Percentiles rank a stretch among this genome's conserved stretches.
Evolutionary conservation across 2,113 vertebrate genomes (phyloP).

Genomic region (Halichoerus grypus): DNA sequence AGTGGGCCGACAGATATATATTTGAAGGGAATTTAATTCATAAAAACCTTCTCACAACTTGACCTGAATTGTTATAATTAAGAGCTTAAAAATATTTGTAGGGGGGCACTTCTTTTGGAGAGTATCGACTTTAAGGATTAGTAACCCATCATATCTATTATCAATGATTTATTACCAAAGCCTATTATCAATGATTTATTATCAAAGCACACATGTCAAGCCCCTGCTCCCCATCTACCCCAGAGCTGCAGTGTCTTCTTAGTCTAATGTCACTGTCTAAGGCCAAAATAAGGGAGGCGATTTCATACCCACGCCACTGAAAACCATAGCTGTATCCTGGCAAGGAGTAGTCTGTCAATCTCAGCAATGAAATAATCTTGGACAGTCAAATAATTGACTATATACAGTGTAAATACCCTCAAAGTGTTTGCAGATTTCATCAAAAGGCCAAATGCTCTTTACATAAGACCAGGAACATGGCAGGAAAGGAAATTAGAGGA

Average conservation of each 20-base stretch:
- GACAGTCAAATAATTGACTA: constrained; percentile 72
- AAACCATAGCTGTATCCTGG: background rate
- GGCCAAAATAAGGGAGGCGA: background rate
- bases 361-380: constrained; percentile 57
- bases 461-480: constrained; percentile 77
- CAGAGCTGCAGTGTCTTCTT: background rate
- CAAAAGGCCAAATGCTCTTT: constrained; percentile 80
- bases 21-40: background rate
- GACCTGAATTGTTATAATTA: constrained; percentile 31
- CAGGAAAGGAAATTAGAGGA: constrained; percentile 81
- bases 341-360: constrained; percentile 56
- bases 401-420: constrained; percentile 73
- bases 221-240: background rate
- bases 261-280: background rate
- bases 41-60: background rate
- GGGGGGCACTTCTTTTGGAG: background rate
- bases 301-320: background rate
- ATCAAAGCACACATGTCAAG: background rate
- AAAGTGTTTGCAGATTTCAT: constrained; percentile 83
- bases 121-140: constrained; percentile 7
- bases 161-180: background rate
- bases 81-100: background rate
- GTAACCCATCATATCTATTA: background rate
- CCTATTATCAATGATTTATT: background rate
- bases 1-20: background rate